Evolutionary conservation across 1,140 invertebrate species (phyloP).

Genomic region (Zaprionus capensis): DNA sequence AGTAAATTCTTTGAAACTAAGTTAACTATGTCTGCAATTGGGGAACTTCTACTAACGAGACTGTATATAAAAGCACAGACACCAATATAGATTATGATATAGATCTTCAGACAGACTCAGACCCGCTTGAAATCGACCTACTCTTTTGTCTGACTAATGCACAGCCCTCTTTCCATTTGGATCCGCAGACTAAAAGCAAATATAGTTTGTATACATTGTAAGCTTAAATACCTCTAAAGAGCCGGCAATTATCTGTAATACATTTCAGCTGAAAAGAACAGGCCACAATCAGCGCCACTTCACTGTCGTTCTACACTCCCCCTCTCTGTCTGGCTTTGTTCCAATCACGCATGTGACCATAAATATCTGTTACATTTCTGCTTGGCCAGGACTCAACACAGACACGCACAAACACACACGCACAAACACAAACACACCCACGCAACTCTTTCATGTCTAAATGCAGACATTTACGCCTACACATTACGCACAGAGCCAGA

Average conservation of each 20-base stretch:
- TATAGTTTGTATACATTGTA: constrained; percentile 19
- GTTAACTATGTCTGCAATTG: too few relatives aligned
- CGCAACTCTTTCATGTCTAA: constrained; percentile 64
- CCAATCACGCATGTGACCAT: constrained; percentile 59
- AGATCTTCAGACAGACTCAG: background rate
- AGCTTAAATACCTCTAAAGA: constrained; percentile 22
- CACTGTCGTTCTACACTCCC: background rate
- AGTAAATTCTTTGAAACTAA: too few relatives aligned
- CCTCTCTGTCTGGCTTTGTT: constrained; percentile 30
- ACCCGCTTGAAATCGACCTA: background rate
- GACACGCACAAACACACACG: background rate
- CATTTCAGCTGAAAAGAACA: constrained; percentile 1
- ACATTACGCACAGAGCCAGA: constrained; percentile 51
- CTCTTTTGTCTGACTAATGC: constrained; percentile 1
- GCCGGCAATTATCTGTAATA: constrained; percentile 30
- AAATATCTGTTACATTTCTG: constrained; percentile 38
- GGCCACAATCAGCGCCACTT: constrained; percentile 20
- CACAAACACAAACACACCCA: background rate
- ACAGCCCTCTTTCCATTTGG: too few relatives aligned
- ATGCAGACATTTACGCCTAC: constrained; percentile 69
- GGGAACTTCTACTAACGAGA: too few relatives aligned
- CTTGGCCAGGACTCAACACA: constrained; percentile 2
- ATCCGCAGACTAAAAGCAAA: background rate
- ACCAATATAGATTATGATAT: too few relatives aligned
- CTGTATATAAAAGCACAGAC: too few relatives aligned